Evolutionary conservation across 2,113 vertebrate species (phyloP), one percentile per base, ranked within the genome.

Genomic region (Saiga tatarica): DNA sequence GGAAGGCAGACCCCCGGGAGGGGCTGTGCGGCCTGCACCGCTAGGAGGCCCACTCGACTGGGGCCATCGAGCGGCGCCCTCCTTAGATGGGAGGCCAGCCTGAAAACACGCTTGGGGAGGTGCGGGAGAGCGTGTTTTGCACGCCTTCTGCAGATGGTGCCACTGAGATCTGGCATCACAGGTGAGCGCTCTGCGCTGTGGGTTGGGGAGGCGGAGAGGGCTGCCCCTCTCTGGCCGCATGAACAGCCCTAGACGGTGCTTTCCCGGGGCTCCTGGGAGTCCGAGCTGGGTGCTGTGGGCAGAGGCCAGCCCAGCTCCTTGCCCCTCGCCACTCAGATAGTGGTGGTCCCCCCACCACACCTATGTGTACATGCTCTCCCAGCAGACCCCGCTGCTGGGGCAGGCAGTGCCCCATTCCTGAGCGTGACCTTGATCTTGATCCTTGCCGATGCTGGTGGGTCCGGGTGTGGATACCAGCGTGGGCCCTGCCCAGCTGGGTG

Each of bases 121-220:
- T 6, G 26, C 47, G 2, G n/a, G n/a, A 78, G 13, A 78, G 23
- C 42, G 1, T 9, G 64, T 13, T 64, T 71, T 36, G 67, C 19
- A 71, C 55, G 50, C 10, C 4, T 19, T 82, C 23, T 52, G 25
- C 84, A 79, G 87, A 7, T 13, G n/a, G 74, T 33, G 42, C 52
- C 26, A 0, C 42, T 5, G 47, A 89, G 55, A 42, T 39, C 64
- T 30, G 1, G 10, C 15, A 0, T 19, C 17, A 8, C 10, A 83
- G 50, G 28, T n/a, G 21, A 1, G 9, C 1, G 0, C 14, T 71
- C n/a, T 3, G 50, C 0, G 0, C 14, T 71, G 67, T 4, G 42
- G n/a, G 21, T 19, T 19, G 8, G 47, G 28, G 86, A 13, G 9
- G 13, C 2, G 26, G n/a, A 11, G 39, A 3, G 19, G 23, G n/a